Percentiles rank a stretch among this genome's conserved stretches.
These are phyloP conservation scores for Arctia plantaginis DNA, from an alignment of 2,888 invertebrate species.

Conservation along the genomic window DNA sequence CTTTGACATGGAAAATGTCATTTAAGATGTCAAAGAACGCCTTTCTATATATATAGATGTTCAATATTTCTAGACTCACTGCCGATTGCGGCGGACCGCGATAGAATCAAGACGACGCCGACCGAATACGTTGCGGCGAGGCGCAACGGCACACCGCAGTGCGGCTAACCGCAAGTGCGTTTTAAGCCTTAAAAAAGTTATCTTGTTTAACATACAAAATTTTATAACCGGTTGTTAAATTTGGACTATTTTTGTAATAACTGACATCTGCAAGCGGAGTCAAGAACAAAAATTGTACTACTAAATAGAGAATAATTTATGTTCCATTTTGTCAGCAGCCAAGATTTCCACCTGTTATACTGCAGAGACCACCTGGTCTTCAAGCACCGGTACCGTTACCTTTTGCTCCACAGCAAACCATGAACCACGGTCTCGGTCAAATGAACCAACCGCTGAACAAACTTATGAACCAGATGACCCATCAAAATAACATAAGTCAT, in stretches of 20 bases:
- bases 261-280: background rate
- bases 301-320: background rate
- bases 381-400: conserved; percentile 78
- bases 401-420: conserved; percentile 74
- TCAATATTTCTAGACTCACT: background rate
- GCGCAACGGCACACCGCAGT: too few relatives aligned
- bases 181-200: too few relatives aligned
- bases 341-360: conserved; percentile 79
- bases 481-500: conserved; percentile 59
- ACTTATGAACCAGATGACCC: conserved; percentile 62
- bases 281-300: background rate
- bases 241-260: background rate
- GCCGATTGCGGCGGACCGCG: background rate
- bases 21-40: background rate
- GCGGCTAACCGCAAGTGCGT: too few relatives aligned
- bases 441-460: conserved; percentile 71
- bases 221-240: too few relatives aligned
- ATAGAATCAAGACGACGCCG: background rate
- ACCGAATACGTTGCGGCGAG: background rate
- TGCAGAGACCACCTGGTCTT: conserved; percentile 79
- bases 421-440: conserved; percentile 65
- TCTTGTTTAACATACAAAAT: too few relatives aligned
- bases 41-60: background rate
- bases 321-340: conserved; percentile 64
- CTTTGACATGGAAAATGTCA: background rate